Evolutionary conservation across 2,888 invertebrate species (phyloP).

Genomic region (Cephus rjabovi): DNA sequence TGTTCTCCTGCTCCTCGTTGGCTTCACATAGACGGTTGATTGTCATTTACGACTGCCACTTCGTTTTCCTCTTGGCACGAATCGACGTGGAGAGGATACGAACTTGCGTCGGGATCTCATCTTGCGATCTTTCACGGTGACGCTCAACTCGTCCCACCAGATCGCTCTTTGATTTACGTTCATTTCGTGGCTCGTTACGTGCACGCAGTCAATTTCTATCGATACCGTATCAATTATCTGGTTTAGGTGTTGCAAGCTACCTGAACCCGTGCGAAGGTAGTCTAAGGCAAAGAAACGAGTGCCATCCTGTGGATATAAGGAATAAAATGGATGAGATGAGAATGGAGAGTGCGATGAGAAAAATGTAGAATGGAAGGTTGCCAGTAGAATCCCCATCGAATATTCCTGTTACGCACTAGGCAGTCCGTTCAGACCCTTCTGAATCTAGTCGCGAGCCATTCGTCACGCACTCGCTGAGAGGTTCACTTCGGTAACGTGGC

Average conservation of each 20-base stretch:
- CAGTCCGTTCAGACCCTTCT: not conserved
- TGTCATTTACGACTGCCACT: slow-evolving; percentile 51
- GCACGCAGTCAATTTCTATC: not conserved
- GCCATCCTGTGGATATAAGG: slow-evolving; percentile 6
- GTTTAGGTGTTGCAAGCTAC: not conserved
- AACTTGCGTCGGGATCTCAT: slow-evolving; percentile 17
- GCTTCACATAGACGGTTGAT: slow-evolving; percentile 38
- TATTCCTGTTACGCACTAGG: slow-evolving; percentile 37
- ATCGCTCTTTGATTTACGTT: slow-evolving; percentile 16
- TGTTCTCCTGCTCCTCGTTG: slow-evolving; percentile 4
- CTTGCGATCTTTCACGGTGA: not conserved
- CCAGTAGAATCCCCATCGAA: slow-evolving; percentile 42
- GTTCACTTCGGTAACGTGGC: slow-evolving; percentile 56
- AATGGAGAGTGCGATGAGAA: not conserved
- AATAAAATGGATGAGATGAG: not conserved
- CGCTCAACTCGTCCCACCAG: slow-evolving; percentile 13
- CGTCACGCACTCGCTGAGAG: slow-evolving; percentile 65
- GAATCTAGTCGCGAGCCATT: slow-evolving; percentile 61
- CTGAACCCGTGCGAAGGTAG: not conserved
- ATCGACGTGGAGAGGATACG: slow-evolving; percentile 22
- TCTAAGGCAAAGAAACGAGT: not conserved
- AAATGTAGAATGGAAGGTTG: not conserved
- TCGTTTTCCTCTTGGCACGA: slow-evolving; percentile 21
- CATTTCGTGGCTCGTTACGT: not conserved
- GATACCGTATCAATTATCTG: not conserved